A percentile compares a stretch with the other conserved stretches of the same genome.
phyloP scores from a whole-genome alignment of 1,140 invertebrate genomes.

The Lerema accius region DNA sequence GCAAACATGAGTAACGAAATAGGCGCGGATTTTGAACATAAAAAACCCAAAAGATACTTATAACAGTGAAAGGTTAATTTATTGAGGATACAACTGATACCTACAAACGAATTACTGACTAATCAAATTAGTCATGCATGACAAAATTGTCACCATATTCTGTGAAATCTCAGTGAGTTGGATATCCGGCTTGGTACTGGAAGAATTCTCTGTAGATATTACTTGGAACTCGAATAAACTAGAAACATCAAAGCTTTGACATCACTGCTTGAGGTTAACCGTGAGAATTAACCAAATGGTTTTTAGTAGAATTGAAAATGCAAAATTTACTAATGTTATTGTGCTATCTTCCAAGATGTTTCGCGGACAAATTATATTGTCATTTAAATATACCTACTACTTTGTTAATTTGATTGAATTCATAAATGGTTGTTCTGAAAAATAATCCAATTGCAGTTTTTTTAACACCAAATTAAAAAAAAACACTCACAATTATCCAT shows the following conservation, averaged over 20 bases:
- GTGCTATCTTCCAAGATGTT: no score
- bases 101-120: neutral
- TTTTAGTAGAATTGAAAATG: neutral
- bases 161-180: constrained; percentile 9
- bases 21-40: neutral
- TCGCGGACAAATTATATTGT: no score
- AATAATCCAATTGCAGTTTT: no score
- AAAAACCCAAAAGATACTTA: neutral
- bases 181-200: constrained; percentile 13
- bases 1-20: neutral
- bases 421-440: no score
- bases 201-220: neutral
- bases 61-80: constrained; percentile 15
- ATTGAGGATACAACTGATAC: constrained; percentile 16
- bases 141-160: constrained; percentile 16
- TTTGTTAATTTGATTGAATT: no score
- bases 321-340: no score
- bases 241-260: neutral
- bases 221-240: neutral
- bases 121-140: constrained; percentile 13
- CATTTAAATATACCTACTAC: no score
- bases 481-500: no score
- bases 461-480: no score
- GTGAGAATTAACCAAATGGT: neutral
- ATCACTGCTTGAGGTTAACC: neutral